Evolutionary conservation across 2,888 invertebrate genomes (phyloP).

Genomic region (Ichneumoninae sp.): DNA sequence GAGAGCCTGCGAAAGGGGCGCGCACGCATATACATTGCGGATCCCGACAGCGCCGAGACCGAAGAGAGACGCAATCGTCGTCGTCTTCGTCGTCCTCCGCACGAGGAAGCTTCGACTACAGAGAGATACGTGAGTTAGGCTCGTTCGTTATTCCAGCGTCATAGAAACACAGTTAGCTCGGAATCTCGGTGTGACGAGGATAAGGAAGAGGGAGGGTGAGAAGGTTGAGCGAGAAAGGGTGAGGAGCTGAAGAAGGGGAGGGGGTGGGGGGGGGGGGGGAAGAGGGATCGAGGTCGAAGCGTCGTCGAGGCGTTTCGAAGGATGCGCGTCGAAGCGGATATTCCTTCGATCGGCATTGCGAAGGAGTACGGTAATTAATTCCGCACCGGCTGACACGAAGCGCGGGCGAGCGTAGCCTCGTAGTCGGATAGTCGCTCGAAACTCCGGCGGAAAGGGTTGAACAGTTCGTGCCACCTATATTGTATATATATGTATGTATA

Average conservation of each 20-base stretch:
- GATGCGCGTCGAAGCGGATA: conserved; percentile 70
- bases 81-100: conserved; percentile 42
- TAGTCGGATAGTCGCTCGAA: conserved; percentile 19
- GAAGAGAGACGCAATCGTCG: conserved; percentile 45
- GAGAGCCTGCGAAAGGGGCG: conserved; percentile 17
- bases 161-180: conserved; percentile 57
- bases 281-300: conserved; percentile 55
- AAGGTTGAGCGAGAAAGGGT: conserved; percentile 10
- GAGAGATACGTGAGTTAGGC: conserved; percentile 48
- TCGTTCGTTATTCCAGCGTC: conserved; percentile 63
- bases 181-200: conserved; percentile 40
- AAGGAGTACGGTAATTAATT: conserved; percentile 76
- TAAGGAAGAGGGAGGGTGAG: conserved; percentile 17
- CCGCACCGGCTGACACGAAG: conserved; percentile 64
- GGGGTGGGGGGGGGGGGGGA: conserved; percentile 44
- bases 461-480: conserved; percentile 43
- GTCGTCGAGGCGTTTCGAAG: conserved; percentile 57
- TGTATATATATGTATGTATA: neutral
- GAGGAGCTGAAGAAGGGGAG: conserved; percentile 16
- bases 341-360: conserved; percentile 72
- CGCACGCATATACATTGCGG: conserved; percentile 36
- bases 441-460: conserved; percentile 42
- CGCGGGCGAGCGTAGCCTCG: conserved; percentile 52
- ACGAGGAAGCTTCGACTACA: conserved; percentile 11
- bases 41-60: conserved; percentile 9